Conservation (phyloP, 2,113 vertebrate species). For the Tympanuchus pallidicinctus region DNA sequence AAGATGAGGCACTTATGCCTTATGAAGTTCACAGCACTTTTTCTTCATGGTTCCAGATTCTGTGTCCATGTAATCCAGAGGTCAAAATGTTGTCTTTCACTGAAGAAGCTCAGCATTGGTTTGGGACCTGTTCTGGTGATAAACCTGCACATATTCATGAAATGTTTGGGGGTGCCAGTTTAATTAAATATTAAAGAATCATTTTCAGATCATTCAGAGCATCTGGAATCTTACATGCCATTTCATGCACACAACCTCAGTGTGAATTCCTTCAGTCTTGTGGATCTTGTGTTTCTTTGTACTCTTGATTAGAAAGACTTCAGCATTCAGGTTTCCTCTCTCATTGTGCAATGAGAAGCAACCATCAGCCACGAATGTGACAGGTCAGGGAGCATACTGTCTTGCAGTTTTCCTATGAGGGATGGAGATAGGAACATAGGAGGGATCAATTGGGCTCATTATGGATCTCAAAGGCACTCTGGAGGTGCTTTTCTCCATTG, state of each 20-base stretch:
- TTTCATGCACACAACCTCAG: background rate
- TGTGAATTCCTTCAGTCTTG: background rate
- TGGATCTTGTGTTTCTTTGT: background rate
- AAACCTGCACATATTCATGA: background rate
- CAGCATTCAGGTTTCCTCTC: background rate
- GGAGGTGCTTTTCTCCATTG: background rate
- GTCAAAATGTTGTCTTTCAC: background rate
- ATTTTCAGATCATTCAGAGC: background rate
- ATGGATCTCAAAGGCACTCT: background rate
- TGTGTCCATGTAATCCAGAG: background rate
- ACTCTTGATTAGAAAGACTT: background rate
- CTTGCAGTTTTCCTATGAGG: background rate
- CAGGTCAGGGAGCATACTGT: background rate
- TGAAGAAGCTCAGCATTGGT: background rate
- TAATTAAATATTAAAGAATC: background rate
- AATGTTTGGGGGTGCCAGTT: background rate
- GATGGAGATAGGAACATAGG: background rate
- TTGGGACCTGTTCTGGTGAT: background rate
- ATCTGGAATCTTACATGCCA: background rate
- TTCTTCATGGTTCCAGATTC: background rate
- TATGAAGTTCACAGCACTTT: background rate
- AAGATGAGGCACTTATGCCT: background rate
- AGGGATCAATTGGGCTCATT: background rate
- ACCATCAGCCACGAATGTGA: background rate
- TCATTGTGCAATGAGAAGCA: rapidly evolving